phyloP scores from a whole-genome alignment of 2,797 vertebrate species.

The Sebastes flavidus region DNA sequence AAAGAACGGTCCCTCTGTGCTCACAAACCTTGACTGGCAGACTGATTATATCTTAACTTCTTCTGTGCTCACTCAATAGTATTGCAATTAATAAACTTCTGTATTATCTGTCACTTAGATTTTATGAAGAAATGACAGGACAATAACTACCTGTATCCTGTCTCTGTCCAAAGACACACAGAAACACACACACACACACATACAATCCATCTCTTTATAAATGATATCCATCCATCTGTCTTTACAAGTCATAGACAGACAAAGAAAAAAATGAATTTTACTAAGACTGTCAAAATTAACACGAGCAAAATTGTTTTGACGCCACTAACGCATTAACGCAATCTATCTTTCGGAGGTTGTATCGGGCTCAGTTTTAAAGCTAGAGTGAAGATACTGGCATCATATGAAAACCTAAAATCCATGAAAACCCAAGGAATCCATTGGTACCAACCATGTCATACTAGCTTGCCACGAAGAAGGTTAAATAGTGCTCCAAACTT shows the following conservation, averaged over 20 bases:
- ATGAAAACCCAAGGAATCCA: too few relatives aligned
- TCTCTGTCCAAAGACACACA: not conserved
- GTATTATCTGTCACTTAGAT: conserved; percentile 2
- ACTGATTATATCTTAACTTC: conserved; percentile 7
- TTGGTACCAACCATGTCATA: too few relatives aligned
- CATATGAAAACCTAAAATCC: too few relatives aligned
- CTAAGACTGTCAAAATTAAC: too few relatives aligned
- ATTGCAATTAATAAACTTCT: conserved; percentile 22
- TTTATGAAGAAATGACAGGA: conserved; percentile 6
- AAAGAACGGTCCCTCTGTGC: not conserved
- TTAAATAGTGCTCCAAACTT: too few relatives aligned
- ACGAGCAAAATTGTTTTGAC: too few relatives aligned
- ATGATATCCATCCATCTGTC: not conserved
- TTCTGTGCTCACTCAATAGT: not conserved
- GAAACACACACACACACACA: not conserved
- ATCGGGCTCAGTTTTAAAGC: too few relatives aligned
- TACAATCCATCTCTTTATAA: not conserved
- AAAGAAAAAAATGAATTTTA: not conserved
- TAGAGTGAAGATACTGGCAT: too few relatives aligned
- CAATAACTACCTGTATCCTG: conserved; percentile 2
- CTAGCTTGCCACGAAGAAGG: accelerated
- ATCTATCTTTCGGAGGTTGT: too few relatives aligned
- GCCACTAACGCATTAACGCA: too few relatives aligned
- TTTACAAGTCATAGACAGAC: not conserved
- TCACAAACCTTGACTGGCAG: conserved; percentile 12